A percentile compares a stretch with the other conserved stretches of the same genome.
Evolutionary conservation across 2,797 vertebrate species (phyloP).

Genomic region (Pygocentrus nattereri): DNA sequence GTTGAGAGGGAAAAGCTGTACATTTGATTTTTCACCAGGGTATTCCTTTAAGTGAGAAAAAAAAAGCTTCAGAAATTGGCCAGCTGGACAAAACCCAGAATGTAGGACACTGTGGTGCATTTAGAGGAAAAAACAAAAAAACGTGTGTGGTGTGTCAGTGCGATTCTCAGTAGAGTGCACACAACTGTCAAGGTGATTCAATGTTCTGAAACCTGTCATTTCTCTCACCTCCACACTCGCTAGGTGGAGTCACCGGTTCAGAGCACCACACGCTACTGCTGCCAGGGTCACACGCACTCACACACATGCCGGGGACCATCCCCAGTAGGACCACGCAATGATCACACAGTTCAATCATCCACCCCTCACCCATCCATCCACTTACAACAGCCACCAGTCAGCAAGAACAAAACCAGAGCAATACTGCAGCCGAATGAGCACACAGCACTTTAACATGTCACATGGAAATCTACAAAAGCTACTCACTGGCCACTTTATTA

Average conservation of each 20-base stretch:
- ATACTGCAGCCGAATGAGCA: neutral
- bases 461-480: neutral
- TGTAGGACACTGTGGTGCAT: neutral
- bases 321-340: neutral
- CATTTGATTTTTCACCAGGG: no score
- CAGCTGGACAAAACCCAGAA: neutral
- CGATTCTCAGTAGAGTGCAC: constrained; percentile 64
- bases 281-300: constrained; percentile 33
- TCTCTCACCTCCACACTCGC: constrained; percentile 51
- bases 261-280: constrained; percentile 33
- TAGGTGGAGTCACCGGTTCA: constrained; percentile 52
- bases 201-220: constrained; percentile 54
- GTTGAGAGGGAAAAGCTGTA: no score
- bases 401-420: neutral
- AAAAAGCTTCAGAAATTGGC: neutral
- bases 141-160: constrained; percentile 31
- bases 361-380: neutral
- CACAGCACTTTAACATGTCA: neutral
- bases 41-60: neutral
- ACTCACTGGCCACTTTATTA: neutral
- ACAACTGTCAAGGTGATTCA: constrained; percentile 62
- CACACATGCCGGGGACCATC: neutral
- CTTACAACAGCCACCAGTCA: neutral
- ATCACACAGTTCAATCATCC: constrained; percentile 1
- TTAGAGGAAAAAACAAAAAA: neutral